Evolutionary conservation across 2,797 vertebrate species (phyloP), one percentile per base, ranked within the genome.

Genomic region (Mycteria americana): DNA sequence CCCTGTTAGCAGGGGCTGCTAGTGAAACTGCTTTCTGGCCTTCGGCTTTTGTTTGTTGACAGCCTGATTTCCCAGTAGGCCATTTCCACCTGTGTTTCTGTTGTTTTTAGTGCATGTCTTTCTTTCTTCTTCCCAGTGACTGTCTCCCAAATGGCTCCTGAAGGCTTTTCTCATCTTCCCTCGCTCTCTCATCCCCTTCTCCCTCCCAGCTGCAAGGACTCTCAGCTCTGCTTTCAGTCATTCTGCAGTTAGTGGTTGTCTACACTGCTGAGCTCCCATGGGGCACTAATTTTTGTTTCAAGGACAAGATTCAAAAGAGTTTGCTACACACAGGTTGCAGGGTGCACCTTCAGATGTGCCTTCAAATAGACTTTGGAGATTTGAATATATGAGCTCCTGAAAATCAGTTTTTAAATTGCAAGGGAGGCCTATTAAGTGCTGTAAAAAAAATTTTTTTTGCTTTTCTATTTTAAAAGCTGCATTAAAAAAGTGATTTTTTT

Each of bases 131-230:
- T 98, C 92, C 97, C 98, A 97, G 69, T 97, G 93, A 91, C 96
- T 87, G 88, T 97, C 97, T 98, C 98, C 98, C 98, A 98, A 96
- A 98, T 98, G 97, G 97, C 97, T 98, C 98, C 97, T 97, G 98
- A 98, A 98, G 98, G 97, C 97, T 97, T 97, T 97, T 99, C 98
- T 99, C 98, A 99, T 99, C 98, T 99, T 99, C 93, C 92, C 98
- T 98, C 98, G 72, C 96, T 98, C 97, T 97, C 97, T 98, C 97
- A 98, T 98, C 98, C 97, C 91, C 96, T 97, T 98, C 97, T 98
- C 98, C 97, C 97, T 97, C 97, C 97, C 97, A 97, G 98, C 98
- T 98, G 97, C 93, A 96, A 98, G 97, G 98, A 98, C 98, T 98
- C 98, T 98, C 97, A 94, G 97, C 96, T 96, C 97, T 97, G 94